Conservation (phyloP, 64 coral and sea anemone genomes). For the Montipora cactus region DNA sequence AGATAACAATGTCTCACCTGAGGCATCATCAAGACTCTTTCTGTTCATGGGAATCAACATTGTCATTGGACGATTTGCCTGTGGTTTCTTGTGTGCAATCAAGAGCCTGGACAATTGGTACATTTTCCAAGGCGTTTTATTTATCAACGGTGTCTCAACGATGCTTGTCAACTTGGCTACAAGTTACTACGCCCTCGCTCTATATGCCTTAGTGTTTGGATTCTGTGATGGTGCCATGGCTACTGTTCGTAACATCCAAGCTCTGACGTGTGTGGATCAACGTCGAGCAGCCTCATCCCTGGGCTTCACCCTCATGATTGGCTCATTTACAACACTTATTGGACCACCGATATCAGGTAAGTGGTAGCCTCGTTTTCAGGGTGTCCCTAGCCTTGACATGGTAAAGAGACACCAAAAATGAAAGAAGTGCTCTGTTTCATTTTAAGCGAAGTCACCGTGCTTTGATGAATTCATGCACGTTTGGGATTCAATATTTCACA, state of each 20-base stretch:
- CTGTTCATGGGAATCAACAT: slow-evolving; percentile 25
- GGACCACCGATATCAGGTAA: slow-evolving; percentile 29
- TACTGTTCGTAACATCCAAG: slow-evolving; percentile 10
- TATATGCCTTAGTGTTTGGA: slow-evolving; percentile 16
- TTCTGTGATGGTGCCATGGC: slow-evolving; percentile 13
- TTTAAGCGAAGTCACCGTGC: no score
- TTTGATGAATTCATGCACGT: not conserved
- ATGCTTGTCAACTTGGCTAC: not conserved
- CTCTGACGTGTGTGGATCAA: slow-evolving; percentile 14
- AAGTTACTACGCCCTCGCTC: not conserved
- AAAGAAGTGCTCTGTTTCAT: not conserved
- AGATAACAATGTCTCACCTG: not conserved
- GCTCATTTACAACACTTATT: slow-evolving; percentile 15
- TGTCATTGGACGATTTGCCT: slow-evolving; percentile 22
- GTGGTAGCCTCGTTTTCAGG: not conserved
- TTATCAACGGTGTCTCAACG: not conserved
- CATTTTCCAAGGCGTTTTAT: not conserved
- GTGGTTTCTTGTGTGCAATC: slow-evolving; percentile 8
- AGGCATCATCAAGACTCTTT: slow-evolving; percentile 2
- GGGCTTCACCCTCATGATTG: not conserved
- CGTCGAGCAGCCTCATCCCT: not conserved
- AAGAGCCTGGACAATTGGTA: slow-evolving; percentile 21
- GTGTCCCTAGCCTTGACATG: not conserved
- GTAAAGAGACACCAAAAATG: not conserved
- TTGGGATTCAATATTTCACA: no score